Evolutionary conservation across 2,113 vertebrate genomes (phyloP).

Genomic region (Rattus rattus): DNA sequence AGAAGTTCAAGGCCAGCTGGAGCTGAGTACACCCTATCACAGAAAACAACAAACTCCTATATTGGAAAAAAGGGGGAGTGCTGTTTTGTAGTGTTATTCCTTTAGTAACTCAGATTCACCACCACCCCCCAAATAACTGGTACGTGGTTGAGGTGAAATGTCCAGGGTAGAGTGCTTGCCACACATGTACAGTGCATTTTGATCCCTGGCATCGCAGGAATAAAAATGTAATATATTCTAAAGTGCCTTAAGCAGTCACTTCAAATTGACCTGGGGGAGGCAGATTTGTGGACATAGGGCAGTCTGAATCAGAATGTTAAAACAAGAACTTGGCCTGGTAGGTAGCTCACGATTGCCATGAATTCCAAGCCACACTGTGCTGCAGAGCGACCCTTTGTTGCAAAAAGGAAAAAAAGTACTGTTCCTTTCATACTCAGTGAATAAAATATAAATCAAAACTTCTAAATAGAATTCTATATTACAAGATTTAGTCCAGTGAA

Average conservation of each 20-base stretch:
- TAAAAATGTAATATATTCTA: background rate
- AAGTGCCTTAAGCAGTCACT: background rate
- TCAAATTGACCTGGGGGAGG: background rate
- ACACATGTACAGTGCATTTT: background rate
- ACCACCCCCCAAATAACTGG: background rate
- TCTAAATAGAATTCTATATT: constrained; percentile 3
- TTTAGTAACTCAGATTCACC: background rate
- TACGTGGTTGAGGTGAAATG: background rate
- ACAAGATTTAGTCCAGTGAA: constrained; percentile 2
- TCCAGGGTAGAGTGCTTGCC: background rate
- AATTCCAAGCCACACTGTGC: background rate
- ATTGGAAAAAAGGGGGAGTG: background rate
- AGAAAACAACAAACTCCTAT: background rate
- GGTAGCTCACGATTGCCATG: background rate
- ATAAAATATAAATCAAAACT: constrained; percentile 15
- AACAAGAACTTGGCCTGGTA: background rate
- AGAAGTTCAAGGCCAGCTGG: background rate
- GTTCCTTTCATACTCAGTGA: background rate
- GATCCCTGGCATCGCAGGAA: background rate
- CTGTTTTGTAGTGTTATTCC: background rate
- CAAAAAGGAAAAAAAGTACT: background rate
- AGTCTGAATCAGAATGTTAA: constrained; percentile 6
- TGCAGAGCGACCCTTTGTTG: background rate
- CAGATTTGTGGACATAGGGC: background rate
- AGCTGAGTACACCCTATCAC: background rate